These are phyloP conservation scores for Zalophus californianus DNA, from an alignment of 2,797 vertebrate species.

Conservation along the genomic window DNA sequence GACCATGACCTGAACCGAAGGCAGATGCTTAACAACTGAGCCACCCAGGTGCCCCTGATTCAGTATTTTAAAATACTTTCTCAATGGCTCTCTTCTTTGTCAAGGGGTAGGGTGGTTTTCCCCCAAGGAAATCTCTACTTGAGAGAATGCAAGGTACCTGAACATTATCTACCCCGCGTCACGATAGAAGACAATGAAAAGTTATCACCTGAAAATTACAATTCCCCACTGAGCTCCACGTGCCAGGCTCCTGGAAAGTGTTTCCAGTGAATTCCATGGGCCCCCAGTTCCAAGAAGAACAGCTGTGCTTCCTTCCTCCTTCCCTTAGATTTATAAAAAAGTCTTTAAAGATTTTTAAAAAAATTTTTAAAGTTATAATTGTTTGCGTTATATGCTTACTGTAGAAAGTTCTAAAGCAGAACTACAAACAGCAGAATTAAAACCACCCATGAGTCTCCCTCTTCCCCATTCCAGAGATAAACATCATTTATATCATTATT, in stretches of 20 bases:
- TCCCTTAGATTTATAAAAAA: not conserved
- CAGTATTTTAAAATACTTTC: not conserved
- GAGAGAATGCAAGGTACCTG: not conserved
- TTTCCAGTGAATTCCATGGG: not conserved
- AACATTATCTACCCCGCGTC: no score
- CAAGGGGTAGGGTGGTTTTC: not conserved
- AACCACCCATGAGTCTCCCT: not conserved
- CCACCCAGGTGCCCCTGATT: no score
- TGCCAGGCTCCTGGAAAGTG: not conserved
- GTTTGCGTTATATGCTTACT: not conserved
- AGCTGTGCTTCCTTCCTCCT: not conserved
- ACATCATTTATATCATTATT: not conserved
- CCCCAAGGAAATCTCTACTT: not conserved
- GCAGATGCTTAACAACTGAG: no score
- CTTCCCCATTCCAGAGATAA: not conserved
- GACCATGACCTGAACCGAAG: no score
- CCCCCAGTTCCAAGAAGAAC: not conserved
- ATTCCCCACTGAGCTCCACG: not conserved
- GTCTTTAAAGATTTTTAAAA: not conserved
- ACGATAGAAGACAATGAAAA: not conserved
- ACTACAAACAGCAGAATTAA: constrained; percentile 21
- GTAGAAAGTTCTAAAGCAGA: not conserved
- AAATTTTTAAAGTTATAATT: not conserved
- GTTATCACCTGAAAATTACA: not conserved
- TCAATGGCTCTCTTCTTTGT: not conserved